A percentile compares a stretch with the other conserved stretches of the same genome.
Evolutionary conservation across 2,888 invertebrate genomes (phyloP).

Genomic region (Mesorhabditis spiculigera): DNA sequence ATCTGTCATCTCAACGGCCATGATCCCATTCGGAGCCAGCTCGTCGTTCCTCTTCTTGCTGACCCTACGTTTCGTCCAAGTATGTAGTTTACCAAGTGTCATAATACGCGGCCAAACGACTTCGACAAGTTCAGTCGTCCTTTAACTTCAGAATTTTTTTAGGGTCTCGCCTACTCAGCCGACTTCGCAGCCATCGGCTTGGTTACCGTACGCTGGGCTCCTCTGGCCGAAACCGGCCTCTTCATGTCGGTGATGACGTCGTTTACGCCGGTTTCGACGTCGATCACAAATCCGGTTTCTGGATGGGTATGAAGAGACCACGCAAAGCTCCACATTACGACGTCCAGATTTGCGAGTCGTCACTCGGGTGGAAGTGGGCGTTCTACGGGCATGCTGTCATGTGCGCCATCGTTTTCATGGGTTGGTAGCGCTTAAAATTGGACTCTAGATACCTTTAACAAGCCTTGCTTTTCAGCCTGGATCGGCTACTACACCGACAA

Average conservation of each 20-base stretch:
- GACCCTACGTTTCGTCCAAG: slow-evolving; percentile 32
- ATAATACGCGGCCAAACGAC: too few species aligned
- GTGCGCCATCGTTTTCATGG: slow-evolving; percentile 18
- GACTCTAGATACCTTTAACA: too few species aligned
- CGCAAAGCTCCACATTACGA: not conserved
- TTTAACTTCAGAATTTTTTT: not conserved
- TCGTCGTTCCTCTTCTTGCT: slow-evolving; percentile 25
- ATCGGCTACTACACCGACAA: slow-evolving; percentile 36
- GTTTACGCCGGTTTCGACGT: slow-evolving; percentile 41
- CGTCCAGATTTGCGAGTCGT: slow-evolving; percentile 27
- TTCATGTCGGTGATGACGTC: slow-evolving; percentile 46
- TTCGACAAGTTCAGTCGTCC: not conserved
- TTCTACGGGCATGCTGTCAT: slow-evolving; percentile 37
- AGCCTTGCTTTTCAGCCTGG: slow-evolving; percentile 22
- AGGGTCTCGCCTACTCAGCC: slow-evolving; percentile 34
- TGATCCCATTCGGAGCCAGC: slow-evolving; percentile 31
- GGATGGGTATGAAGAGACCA: slow-evolving; percentile 26
- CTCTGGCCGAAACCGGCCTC: slow-evolving; percentile 41
- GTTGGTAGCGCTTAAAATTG: slow-evolving; percentile 21
- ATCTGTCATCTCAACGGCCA: slow-evolving; percentile 28
- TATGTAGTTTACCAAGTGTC: too few species aligned
- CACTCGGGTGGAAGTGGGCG: slow-evolving; percentile 44
- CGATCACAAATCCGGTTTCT: slow-evolving; percentile 40
- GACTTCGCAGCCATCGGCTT: slow-evolving; percentile 41
- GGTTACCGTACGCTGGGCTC: slow-evolving; percentile 42